These are phyloP conservation scores for Amphibalanus amphitrite DNA, from an alignment of 1,140 invertebrate genomes.

Conservation along the genomic window DNA sequence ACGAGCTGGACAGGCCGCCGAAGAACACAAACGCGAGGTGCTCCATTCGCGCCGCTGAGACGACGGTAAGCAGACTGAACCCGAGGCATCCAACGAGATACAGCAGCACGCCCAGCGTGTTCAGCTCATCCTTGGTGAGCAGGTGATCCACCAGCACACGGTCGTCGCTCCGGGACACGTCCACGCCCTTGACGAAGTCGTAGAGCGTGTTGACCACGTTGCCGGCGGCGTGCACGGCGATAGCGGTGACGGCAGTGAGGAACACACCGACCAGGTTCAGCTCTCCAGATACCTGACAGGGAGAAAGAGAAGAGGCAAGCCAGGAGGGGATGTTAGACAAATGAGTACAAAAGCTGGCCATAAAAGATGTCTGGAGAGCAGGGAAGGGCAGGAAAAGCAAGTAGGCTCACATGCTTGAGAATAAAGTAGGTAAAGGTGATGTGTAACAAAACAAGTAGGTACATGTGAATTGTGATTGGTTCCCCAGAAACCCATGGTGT, in stretches of 20 bases:
- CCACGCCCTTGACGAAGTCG: slow-evolving; percentile 84
- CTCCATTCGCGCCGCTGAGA: slow-evolving; percentile 81
- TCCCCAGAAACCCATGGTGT: too few species aligned
- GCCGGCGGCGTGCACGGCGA: slow-evolving; percentile 83
- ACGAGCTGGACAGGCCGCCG: slow-evolving; percentile 86
- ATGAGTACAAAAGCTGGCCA: neutral
- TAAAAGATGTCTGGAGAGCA: neutral
- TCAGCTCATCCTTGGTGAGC: slow-evolving; percentile 65
- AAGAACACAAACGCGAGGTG: slow-evolving; percentile 86
- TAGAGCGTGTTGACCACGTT: slow-evolving; percentile 96
- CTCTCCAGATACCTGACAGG: slow-evolving; percentile 28
- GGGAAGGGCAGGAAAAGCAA: too few species aligned
- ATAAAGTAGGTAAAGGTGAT: too few species aligned
- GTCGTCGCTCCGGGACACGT: slow-evolving; percentile 75
- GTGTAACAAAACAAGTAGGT: too few species aligned
- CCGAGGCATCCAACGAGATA: slow-evolving; percentile 76
- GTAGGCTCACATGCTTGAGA: too few species aligned
- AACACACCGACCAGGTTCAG: slow-evolving; percentile 44
- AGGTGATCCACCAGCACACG: slow-evolving; percentile 80
- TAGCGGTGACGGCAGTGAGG: slow-evolving; percentile 61
- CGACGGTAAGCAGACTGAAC: slow-evolving; percentile 54
- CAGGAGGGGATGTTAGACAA: neutral
- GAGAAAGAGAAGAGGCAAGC: neutral
- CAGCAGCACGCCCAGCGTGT: slow-evolving; percentile 64
- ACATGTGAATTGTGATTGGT: too few species aligned